Percentiles rank a stretch among this genome's conserved stretches.
phyloP scores from a whole-genome alignment of 2,797 vertebrate genomes.

The Gadopsis marmoratus region DNA sequence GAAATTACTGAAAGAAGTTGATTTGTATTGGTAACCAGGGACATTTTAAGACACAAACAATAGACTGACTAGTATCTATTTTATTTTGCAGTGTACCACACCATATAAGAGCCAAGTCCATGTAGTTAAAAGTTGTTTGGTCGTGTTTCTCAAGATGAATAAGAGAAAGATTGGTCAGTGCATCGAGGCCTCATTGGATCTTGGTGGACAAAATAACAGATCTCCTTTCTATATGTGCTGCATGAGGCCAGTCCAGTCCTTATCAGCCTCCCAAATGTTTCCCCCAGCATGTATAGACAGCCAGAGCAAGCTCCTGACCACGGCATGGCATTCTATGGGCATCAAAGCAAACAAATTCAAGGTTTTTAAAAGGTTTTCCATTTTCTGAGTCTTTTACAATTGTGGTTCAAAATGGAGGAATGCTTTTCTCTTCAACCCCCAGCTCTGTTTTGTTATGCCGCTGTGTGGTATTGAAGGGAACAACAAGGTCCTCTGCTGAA shows the following conservation, averaged over 20 bases:
- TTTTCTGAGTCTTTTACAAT: neutral
- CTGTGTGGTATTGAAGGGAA: slow-evolving; percentile 38
- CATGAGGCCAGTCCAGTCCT: slow-evolving; percentile 49
- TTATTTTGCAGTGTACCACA: neutral
- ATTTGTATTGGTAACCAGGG: neutral
- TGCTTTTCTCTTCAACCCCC: slow-evolving; percentile 19
- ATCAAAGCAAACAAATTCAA: slow-evolving; percentile 55
- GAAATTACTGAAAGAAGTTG: neutral
- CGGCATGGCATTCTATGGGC: slow-evolving; percentile 58
- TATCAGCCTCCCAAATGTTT: slow-evolving; percentile 62
- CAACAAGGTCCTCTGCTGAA: slow-evolving; percentile 54
- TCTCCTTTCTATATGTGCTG: slow-evolving; percentile 40
- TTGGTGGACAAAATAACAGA: slow-evolving; percentile 25
- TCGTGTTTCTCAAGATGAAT: neutral
- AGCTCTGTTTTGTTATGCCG: slow-evolving; percentile 35
- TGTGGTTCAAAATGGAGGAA: neutral
- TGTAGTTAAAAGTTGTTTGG: neutral
- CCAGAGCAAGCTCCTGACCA: slow-evolving; percentile 44
- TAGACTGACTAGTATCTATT: neutral
- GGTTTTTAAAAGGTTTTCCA: slow-evolving; percentile 45
- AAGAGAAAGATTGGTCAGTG: slow-evolving; percentile 15
- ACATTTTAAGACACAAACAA: neutral
- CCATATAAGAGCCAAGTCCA: neutral
- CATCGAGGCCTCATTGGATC: slow-evolving; percentile 21
- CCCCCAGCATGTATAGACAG: slow-evolving; percentile 43